Base-by-base conservation (phyloP, 2,113 vertebrate genomes). In the Ammospiza caudacuta region DNA sequence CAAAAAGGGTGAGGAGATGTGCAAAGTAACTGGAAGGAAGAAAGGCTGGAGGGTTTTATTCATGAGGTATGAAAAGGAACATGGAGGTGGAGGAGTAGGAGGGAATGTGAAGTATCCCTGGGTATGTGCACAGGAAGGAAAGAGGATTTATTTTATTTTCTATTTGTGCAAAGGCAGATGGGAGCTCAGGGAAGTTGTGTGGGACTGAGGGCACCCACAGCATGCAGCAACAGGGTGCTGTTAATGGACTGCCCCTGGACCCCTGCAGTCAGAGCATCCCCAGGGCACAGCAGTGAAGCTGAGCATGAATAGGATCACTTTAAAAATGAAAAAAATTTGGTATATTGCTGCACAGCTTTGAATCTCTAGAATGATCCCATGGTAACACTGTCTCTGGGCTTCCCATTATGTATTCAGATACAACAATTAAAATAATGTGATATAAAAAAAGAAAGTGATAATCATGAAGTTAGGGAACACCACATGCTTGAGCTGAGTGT, bases 21-120 rank as follows among this genome's bases (percentile, higher is more conserved):
- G 35, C 79, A 78, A 68, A 92, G 46, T 4, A 25, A n/a, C 52
- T 87, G 70, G 67, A 79, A 88, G 85, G 90, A 83, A 49, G 79
- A 44, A 80, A 91, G 92, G 73, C 94, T 89, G 83, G 57, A 92
- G 86, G 90, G 61, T 31, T 95, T 93, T 94, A 94, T 97, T 93
- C 90, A 88, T 88, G 94, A 92, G 73, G 81, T 80, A 88, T 64
- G 90, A 83, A 93, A 96, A 83, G 76, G 90, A 96, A 94, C 80
- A 74, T 22, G 95, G 93, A 93, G 90, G 90, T 95, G 95, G 73
- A 83, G 79, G 83, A 97, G 96, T 96, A 86, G 95, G 94, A 91
- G 88, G 94, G 83, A 89, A 94, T 88, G 76, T 86, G 90, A 96
- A 86, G 90, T 90, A 67, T 95, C 93, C 93, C 64, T 83, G 90